These are phyloP conservation scores for Proteles cristata DNA, from an alignment of 2,113 vertebrate genomes.

Conservation along the genomic window DNA sequence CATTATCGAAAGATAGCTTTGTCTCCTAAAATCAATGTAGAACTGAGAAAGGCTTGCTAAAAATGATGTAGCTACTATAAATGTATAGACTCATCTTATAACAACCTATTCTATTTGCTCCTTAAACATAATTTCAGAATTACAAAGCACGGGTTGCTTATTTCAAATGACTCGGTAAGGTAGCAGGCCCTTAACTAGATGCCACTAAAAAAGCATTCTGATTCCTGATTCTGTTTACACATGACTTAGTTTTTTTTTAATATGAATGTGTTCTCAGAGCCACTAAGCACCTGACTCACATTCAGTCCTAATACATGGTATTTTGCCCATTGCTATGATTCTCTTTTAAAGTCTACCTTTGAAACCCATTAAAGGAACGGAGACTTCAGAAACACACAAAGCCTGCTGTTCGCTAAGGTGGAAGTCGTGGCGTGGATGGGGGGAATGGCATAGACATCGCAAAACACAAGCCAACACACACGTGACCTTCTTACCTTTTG, in stretches of 20 bases:
- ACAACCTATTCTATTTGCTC: constrained; percentile 37
- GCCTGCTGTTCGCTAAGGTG: background rate
- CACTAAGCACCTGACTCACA: constrained; percentile 40
- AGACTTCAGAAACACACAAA: background rate
- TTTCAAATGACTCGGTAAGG: constrained; percentile 64
- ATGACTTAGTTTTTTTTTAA: constrained; percentile 53
- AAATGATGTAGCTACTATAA: background rate
- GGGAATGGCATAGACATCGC: background rate
- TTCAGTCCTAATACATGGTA: background rate
- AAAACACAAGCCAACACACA: constrained; percentile 72
- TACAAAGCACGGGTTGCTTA: constrained; percentile 30
- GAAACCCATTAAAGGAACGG: background rate
- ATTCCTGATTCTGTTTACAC: constrained; percentile 59
- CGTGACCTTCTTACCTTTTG: constrained; percentile 90
- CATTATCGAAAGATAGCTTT: constrained; percentile 42
- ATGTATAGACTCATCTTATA: background rate
- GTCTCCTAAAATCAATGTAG: constrained; percentile 4
- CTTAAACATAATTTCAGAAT: constrained; percentile 51
- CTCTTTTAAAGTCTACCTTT: background rate
- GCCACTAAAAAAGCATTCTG: constrained; percentile 43
- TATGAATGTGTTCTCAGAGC: constrained; percentile 43
- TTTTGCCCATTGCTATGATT: constrained; percentile 10
- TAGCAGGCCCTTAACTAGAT: constrained; percentile 38
- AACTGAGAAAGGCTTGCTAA: constrained; percentile 15
- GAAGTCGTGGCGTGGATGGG: background rate